These are phyloP conservation scores for Epinotia ramella DNA, from an alignment of 2,888 invertebrate genomes.

Conservation along the genomic window DNA sequence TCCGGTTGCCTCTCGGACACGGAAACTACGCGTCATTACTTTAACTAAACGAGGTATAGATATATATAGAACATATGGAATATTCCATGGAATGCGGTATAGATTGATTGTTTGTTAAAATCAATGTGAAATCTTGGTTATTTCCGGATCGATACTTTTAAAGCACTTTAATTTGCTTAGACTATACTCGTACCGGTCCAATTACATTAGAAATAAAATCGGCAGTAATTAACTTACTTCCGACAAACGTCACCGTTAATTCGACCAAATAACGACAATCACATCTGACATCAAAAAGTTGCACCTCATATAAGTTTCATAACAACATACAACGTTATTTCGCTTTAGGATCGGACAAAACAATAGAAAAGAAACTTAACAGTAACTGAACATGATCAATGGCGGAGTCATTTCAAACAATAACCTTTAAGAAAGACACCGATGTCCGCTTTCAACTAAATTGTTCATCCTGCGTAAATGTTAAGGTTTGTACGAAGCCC, in stretches of 20 bases:
- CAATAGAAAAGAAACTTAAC: constrained; percentile 38
- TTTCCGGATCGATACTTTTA: too few relatives aligned
- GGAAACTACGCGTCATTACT: too few relatives aligned
- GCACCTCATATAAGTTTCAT: neutral
- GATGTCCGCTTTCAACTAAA: constrained; percentile 13
- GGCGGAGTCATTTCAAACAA: constrained; percentile 23
- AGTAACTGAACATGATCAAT: constrained; percentile 40
- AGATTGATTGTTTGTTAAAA: too few relatives aligned
- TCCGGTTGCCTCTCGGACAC: too few relatives aligned
- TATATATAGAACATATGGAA: too few relatives aligned
- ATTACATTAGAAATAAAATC: neutral
- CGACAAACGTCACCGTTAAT: neutral
- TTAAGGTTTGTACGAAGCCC: neutral
- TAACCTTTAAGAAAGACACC: constrained; percentile 5
- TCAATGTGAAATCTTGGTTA: too few relatives aligned
- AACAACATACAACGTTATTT: neutral
- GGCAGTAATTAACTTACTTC: neutral
- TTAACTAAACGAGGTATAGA: too few relatives aligned
- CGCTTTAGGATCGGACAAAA: neutral
- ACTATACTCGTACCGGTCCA: too few relatives aligned
- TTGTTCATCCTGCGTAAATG: constrained; percentile 6
- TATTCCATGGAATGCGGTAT: too few relatives aligned
- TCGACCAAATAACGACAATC: neutral
- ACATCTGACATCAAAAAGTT: neutral
- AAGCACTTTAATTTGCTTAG: too few relatives aligned